Conservation (phyloP, 1,140 invertebrate species). For the Drosophila littoralis region DNA sequence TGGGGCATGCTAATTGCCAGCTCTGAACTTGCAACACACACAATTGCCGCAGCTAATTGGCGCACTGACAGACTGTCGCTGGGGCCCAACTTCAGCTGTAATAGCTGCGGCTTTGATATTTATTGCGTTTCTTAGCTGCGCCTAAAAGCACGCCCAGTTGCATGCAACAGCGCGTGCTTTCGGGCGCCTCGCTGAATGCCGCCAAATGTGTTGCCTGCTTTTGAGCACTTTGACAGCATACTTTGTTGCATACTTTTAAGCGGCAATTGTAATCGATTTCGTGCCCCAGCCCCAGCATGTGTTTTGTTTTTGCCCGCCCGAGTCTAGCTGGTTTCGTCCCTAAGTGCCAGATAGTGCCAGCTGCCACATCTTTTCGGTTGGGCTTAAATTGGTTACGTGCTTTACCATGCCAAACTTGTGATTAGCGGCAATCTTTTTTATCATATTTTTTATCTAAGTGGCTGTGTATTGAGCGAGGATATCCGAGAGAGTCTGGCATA, state of each 20-base stretch:
- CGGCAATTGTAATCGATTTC: conserved; percentile 8
- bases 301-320: background rate
- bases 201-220: conserved; percentile 42
- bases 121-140: background rate
- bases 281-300: conserved; percentile 10
- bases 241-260: conserved; percentile 49
- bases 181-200: conserved; percentile 13
- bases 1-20: conserved; percentile 51
- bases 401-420: background rate
- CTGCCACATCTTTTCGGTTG: background rate
- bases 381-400: conserved; percentile 8
- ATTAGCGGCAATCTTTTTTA: background rate
- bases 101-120: background rate
- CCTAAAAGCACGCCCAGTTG: conserved; percentile 11
- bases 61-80: conserved; percentile 11
- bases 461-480: background rate
- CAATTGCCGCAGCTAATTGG: conserved; percentile 34
- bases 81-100: background rate
- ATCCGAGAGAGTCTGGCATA: background rate
- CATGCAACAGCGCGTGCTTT: conserved; percentile 10
- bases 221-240: conserved; percentile 14
- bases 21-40: conserved; percentile 42
- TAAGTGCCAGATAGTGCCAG: conserved; percentile 1
- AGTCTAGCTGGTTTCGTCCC: background rate
- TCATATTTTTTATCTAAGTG: background rate